Base-by-base conservation (phyloP, 2,113 vertebrate species). In the Steatornis caripensis region DNA sequence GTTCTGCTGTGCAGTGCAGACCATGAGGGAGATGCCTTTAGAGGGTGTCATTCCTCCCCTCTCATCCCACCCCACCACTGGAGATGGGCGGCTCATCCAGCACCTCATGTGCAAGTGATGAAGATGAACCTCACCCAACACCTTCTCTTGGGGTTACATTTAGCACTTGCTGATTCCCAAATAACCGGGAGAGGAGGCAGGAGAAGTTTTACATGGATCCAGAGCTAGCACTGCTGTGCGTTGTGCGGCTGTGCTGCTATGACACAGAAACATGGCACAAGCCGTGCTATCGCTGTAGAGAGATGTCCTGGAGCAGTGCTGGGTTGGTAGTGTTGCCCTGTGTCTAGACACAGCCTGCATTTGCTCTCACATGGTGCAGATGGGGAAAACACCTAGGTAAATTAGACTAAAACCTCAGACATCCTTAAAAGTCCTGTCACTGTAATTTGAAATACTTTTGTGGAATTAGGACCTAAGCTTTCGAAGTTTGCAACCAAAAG, bases 251-350 rank as follows among this genome's bases (percentile, higher is more conserved):
- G 39, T 70, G 43, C 26, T n/a, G 12, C 6, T 22, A 2, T 11
- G 48, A 62, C n/a, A 23, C 41, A 20, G 61, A 37, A 39, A 78
- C 87, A 58, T 10, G 58, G 61, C 36, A 45, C 3, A 41, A 80
- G 10, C 36, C 1, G 0, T 30, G 27, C 12, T 64, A 1, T 23
- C 11, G 4, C n/a, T 43, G n/a, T 20, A 24, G 43, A 49, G 37
- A 58, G 65, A 21, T 29, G 18, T 72, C 43, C 62, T 64, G 34
- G 17, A 54, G 51, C 37, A 62, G 29, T 15, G 29, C 12, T n/a
- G 36, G 16, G 24, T 32, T 43, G 30, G 55, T 55, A 34, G 6
- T 24, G 20, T 34, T 68, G 20, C 5, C 29, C 64, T 68, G 55
- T 71, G 46, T 87, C 23, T 26, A 36, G 8, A 10, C 12, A 36